Conservation (phyloP, 1,140 invertebrate genomes). For the Aleiodes sp. region DNA sequence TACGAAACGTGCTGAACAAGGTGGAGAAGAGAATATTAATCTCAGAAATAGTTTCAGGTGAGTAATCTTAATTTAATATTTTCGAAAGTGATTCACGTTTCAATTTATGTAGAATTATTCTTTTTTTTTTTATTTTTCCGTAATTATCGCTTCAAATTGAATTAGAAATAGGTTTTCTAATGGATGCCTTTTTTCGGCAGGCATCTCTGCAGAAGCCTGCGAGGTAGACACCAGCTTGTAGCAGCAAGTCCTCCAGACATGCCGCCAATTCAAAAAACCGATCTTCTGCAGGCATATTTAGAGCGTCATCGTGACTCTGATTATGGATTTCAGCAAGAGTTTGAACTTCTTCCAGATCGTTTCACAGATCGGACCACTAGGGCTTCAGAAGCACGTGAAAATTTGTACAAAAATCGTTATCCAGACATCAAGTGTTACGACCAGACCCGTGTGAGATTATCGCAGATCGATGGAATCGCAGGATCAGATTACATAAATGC, state of each 20-base stretch:
- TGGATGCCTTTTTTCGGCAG: slow-evolving; percentile 53
- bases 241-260: slow-evolving; percentile 79
- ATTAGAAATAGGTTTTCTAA: slow-evolving; percentile 35
- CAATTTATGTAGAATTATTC: too few species aligned
- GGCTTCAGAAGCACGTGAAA: slow-evolving; percentile 88
- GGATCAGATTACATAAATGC: slow-evolving; percentile 94
- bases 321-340: slow-evolving; percentile 89
- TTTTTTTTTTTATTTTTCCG: slow-evolving; percentile 18
- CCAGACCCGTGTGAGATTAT: slow-evolving; percentile 87
- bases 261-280: slow-evolving; percentile 78
- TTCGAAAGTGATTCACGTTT: too few species aligned
- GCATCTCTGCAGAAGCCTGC: slow-evolving; percentile 70
- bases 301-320: slow-evolving; percentile 86
- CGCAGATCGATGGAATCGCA: slow-evolving; percentile 77
- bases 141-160: background rate
- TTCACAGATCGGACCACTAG: slow-evolving; percentile 87
- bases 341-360: slow-evolving; percentile 85
- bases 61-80: slow-evolving; percentile 39
- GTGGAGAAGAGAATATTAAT: slow-evolving; percentile 81
- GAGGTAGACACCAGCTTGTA: slow-evolving; percentile 74
- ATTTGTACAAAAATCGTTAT: slow-evolving; percentile 86
- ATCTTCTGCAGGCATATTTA: slow-evolving; percentile 78
- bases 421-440: slow-evolving; percentile 93
- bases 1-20: slow-evolving; percentile 75
- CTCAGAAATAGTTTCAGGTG: slow-evolving; percentile 75